Percentiles rank a stretch among this genome's conserved stretches.
Evolutionary conservation across 2,113 vertebrate genomes (phyloP).

Genomic region (Apaloderma vittatum): DNA sequence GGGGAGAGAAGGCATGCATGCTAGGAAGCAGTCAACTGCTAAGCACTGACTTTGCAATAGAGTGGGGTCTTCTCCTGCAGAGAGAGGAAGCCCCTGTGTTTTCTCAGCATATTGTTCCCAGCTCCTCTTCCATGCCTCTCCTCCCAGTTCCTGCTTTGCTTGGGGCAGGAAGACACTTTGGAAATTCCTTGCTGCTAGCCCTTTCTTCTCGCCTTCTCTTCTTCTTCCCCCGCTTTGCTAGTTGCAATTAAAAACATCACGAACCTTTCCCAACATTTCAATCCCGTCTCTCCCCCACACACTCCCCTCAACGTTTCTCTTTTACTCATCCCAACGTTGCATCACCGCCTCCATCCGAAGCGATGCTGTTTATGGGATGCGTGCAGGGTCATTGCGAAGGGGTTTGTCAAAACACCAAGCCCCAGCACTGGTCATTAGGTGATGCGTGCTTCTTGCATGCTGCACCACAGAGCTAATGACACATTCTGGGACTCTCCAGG

Average conservation of each 20-base stretch:
- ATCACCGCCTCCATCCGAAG: background rate
- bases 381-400: rapidly evolving
- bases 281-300: background rate
- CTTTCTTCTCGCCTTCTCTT: conserved; percentile 62
- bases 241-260: conserved; percentile 47
- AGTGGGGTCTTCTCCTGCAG: conserved; percentile 81
- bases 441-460: background rate
- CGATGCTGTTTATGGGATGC: background rate
- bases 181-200: conserved; percentile 95
- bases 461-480: background rate
- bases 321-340: background rate
- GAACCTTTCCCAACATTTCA: background rate
- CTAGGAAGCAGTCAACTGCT: conserved; percentile 80
- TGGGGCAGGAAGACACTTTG: conserved; percentile 84
- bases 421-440: background rate
- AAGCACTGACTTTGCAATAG: conserved; percentile 81
- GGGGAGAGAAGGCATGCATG: conserved; percentile 90
- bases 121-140: conserved; percentile 85
- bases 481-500: background rate
- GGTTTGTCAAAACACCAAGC: background rate
- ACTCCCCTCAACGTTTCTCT: rapidly evolving
- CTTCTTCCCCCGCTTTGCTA: conserved; percentile 3
- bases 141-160: conserved; percentile 87
- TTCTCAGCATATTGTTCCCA: conserved; percentile 85
- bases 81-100: conserved; percentile 81